These are phyloP conservation scores for Drosophila incognita DNA, from an alignment of 2,888 invertebrate species.

Conservation along the genomic window DNA sequence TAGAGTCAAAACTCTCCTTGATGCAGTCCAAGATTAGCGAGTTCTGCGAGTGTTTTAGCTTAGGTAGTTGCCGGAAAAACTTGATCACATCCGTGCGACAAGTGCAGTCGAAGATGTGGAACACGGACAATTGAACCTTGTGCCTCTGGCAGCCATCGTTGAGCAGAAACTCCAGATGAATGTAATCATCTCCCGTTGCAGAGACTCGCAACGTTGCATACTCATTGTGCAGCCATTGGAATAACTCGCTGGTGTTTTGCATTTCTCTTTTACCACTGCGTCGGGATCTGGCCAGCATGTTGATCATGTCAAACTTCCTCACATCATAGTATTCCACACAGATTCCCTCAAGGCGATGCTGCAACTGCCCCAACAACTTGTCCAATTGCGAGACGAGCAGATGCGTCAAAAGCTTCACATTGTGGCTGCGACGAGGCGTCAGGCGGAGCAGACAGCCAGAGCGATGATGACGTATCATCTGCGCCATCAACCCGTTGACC, in stretches of 20 bases:
- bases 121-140: slow-evolving; percentile 56
- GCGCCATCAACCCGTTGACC: slow-evolving; percentile 45
- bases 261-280: slow-evolving; percentile 35
- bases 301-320: slow-evolving; percentile 76
- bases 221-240: slow-evolving; percentile 71
- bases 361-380: slow-evolving; percentile 45
- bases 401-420: slow-evolving; percentile 62
- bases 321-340: slow-evolving; percentile 74
- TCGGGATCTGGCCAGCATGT: slow-evolving; percentile 47
- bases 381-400: slow-evolving; percentile 70
- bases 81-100: slow-evolving; percentile 40
- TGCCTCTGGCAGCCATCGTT: slow-evolving; percentile 29
- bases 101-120: slow-evolving; percentile 59
- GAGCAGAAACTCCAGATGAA: slow-evolving; percentile 65
- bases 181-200: slow-evolving; percentile 68
- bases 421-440: slow-evolving; percentile 48
- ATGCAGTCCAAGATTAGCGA: slow-evolving; percentile 69
- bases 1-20: slow-evolving; percentile 62
- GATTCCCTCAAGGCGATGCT: slow-evolving; percentile 48
- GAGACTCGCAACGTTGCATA: slow-evolving; percentile 47
- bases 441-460: slow-evolving; percentile 65
- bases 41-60: slow-evolving; percentile 27
- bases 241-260: slow-evolving; percentile 62
- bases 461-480: slow-evolving; percentile 54
- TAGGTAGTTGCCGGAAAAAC: slow-evolving; percentile 59